These are phyloP conservation scores for Herminia tarsipennalis DNA, from an alignment of 2,888 invertebrate species.

Conservation along the genomic window DNA sequence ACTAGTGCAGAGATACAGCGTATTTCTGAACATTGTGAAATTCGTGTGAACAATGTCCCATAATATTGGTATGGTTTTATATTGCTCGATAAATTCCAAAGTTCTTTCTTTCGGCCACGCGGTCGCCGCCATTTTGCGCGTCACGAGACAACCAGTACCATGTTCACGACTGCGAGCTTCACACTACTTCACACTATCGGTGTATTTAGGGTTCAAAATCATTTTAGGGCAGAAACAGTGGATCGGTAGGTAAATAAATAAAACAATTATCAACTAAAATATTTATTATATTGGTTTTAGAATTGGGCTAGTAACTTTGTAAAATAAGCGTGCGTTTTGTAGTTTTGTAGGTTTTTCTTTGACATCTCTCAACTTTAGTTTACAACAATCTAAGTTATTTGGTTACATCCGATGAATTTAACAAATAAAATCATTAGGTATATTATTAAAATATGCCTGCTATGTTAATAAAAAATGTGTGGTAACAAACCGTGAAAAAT, in stretches of 20 bases:
- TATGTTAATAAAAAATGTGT: slow-evolving; percentile 38
- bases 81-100: slow-evolving; percentile 49
- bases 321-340: slow-evolving; percentile 22
- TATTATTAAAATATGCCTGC: slow-evolving; percentile 38
- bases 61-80: slow-evolving; percentile 45
- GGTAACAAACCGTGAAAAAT: slow-evolving; percentile 28
- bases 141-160: slow-evolving; percentile 34
- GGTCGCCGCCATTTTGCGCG: slow-evolving; percentile 45
- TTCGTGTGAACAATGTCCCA: slow-evolving; percentile 46
- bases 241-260: slow-evolving; percentile 38
- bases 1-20: slow-evolving; percentile 36
- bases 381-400: slow-evolving; percentile 20
- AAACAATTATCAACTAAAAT: slow-evolving; percentile 38
- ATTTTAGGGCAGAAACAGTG: slow-evolving; percentile 36
- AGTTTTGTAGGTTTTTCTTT: slow-evolving; percentile 10
- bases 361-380: slow-evolving; percentile 21
- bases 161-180: slow-evolving; percentile 10
- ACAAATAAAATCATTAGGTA: slow-evolving; percentile 34
- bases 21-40: slow-evolving; percentile 37
- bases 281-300: slow-evolving; percentile 22
- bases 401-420: slow-evolving; percentile 21
- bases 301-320: slow-evolving; percentile 22
- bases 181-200: slow-evolving; percentile 20
- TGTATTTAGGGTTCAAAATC: slow-evolving; percentile 21
- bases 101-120: slow-evolving; percentile 47